Base-by-base conservation (phyloP, 1,140 invertebrate genomes). In the Diorhabda carinulata region DNA sequence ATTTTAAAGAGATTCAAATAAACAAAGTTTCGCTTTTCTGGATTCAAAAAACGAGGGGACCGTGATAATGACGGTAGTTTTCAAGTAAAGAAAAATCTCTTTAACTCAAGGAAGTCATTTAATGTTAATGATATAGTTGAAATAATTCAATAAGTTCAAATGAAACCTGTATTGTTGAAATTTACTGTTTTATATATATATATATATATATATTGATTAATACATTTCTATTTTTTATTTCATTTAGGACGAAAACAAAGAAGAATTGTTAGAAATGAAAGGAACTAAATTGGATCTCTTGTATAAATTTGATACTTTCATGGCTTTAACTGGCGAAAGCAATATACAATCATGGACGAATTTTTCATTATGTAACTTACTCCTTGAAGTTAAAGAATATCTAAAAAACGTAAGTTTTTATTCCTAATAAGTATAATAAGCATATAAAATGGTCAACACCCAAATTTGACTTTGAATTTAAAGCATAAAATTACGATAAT, bases 301-400 rank as follows among this genome's bases (percentile, higher is more conserved):
- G 62, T 70, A 56, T 43, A 64, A 67, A 43, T 78, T 77, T 64
- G 64, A 78, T 61, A 76, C 75, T 6, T 78, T 70, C 64, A 70
- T 69, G 59, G 52, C 65, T 7, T 10, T 78, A 8, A 66, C 63
- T 10, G 8, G 59, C 7, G 40, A 59, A 4, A 56, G 52, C 58
- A 57, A 63, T 43, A 42, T 70, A 6, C 45, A 69, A 9, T 43
- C 71, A 43, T 78, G 76, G 76, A 62, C 40, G 2, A 59, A 70
- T 25, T 78, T 78, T 69, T 68, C 58, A 7, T 45, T 43, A 44
- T 72, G 70, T 58, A 66, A 78, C 61, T 42, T 77, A 9, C 63
- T 76, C 3, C 40, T 70, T 5, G 69, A 76, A 73, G 8, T 77
- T 4, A 64, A 61, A 47, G 45, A 2, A 44, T 72, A 64, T 41